Percentiles rank a stretch among this genome's conserved stretches.
Conservation (phyloP, 2,888 invertebrate genomes). For the Muschampia plurimacula region DNA sequence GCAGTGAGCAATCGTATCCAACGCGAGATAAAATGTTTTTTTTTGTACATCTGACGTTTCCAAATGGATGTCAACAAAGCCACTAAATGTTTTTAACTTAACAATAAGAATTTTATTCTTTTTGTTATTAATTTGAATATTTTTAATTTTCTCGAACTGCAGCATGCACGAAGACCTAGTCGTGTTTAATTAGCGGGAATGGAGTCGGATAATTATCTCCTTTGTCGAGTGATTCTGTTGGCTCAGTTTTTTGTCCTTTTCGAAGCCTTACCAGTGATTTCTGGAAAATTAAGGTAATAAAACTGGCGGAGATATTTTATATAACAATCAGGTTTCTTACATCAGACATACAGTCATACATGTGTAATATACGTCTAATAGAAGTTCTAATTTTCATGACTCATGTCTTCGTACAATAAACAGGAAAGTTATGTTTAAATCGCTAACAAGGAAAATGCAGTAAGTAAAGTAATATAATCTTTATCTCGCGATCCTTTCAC, state of each 20-base stretch:
- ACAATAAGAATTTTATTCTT: constrained; percentile 6
- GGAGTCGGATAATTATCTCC: not conserved
- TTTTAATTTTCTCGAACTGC: not conserved
- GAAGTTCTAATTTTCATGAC: not conserved
- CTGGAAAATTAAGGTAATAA: not conserved
- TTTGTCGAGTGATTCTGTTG: not conserved
- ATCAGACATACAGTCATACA: not conserved
- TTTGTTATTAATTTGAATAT: not conserved
- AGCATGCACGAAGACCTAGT: not conserved
- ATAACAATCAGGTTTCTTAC: not conserved
- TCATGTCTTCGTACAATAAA: not conserved
- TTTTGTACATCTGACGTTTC: constrained; percentile 2
- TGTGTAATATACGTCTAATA: too few relatives aligned
- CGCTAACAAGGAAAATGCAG: not conserved
- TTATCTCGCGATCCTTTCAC: constrained; percentile 8
- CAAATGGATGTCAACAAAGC: not conserved
- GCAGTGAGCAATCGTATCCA: constrained; percentile 1
- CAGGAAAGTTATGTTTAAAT: constrained; percentile 11
- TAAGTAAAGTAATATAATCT: constrained; percentile 10
- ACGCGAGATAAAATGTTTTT: not conserved
- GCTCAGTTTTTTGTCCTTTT: not conserved
- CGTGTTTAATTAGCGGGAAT: not conserved
- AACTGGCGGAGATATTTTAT: not conserved
- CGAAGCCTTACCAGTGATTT: not conserved
- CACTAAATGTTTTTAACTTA: not conserved